Evolutionary conservation across 2,888 invertebrate species (phyloP).

Genomic region (Drosophila parthenogenetica): DNA sequence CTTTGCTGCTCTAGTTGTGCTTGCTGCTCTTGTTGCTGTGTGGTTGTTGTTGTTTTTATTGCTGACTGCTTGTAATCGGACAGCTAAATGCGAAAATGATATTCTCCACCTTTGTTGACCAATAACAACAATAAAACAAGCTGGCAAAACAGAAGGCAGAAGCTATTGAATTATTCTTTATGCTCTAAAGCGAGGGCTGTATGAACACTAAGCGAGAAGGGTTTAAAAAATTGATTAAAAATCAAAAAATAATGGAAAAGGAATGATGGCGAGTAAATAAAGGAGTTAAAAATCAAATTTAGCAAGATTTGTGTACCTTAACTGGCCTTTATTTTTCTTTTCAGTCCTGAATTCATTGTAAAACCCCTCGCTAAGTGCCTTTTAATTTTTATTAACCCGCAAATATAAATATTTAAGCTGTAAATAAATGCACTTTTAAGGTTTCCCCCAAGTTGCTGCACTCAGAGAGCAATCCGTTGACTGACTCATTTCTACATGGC

Average conservation of each 20-base stretch:
- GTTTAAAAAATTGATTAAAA: background rate
- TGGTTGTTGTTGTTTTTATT: slow-evolving; percentile 38
- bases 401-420: slow-evolving; percentile 19
- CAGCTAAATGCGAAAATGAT: slow-evolving; percentile 79
- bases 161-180: slow-evolving; percentile 38
- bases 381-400: slow-evolving; percentile 1
- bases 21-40: slow-evolving; percentile 27
- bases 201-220: background rate
- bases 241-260: background rate
- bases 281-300: no score
- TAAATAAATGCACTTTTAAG: slow-evolving; percentile 37
- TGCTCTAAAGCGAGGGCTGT: slow-evolving; percentile 10
- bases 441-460: slow-evolving; percentile 25
- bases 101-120: slow-evolving; percentile 70
- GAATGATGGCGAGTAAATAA: no score
- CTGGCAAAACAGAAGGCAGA: slow-evolving; percentile 35
- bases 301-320: no score
- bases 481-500: slow-evolving; percentile 48
- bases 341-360: background rate
- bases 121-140: slow-evolving; percentile 46
- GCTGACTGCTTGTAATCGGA: slow-evolving; percentile 61
- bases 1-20: slow-evolving; percentile 76
- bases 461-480: slow-evolving; percentile 4
- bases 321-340: no score
- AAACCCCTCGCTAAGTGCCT: background rate